Evolutionary conservation across 2,797 vertebrate species (phyloP), one percentile per base, ranked within the genome.

Genomic region (Austrolebias charrua): DNA sequence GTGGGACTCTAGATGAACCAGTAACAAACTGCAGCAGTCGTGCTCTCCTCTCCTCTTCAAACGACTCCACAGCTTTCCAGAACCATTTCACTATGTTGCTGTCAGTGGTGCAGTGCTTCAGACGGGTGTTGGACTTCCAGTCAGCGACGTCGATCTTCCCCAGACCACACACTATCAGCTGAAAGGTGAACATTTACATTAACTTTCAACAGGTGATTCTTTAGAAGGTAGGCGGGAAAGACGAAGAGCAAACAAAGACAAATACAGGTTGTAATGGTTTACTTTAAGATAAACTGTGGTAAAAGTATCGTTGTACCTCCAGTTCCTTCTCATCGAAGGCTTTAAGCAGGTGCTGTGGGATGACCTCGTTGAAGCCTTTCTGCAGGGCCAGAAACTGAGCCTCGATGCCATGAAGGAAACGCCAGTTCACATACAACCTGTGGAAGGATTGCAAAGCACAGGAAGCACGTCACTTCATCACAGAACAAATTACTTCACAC

Each of bases 321-420:
- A 99, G 85, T 84, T 99, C 97, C 76, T 99, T 99, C 89, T 99
- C 97, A 69, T 99, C 97, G 57, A 99, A 99, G 15, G 97, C 93
- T 89, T 99, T 98, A 76, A 99, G 91, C 82, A 99, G 94, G 88
- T 98, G 96, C 74, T 98, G 97, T 11, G 97, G 97, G 86, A 99
- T 98, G 86, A 99, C 96, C 91, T 98, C 97, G 60, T 98, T 97
- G 91, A 99, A 99, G 75, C 97, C 97, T 76, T 98, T 99, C 91
- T 99, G 97, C 69, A 99, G 93, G 6, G 97, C 96, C 86, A 99
- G 90, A 86, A 99, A 99, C 81, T 98, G 97, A 24, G 97, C 97
- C 88, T 98, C 97, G 4, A 98, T 99, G 69, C 97, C 97, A 72
- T 95, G 93, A 82, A 99, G 92, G 80, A 99, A 99, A 19, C 97